Base-by-base conservation (phyloP, 2,888 invertebrate species). In the Eristalinus aeneus region DNA sequence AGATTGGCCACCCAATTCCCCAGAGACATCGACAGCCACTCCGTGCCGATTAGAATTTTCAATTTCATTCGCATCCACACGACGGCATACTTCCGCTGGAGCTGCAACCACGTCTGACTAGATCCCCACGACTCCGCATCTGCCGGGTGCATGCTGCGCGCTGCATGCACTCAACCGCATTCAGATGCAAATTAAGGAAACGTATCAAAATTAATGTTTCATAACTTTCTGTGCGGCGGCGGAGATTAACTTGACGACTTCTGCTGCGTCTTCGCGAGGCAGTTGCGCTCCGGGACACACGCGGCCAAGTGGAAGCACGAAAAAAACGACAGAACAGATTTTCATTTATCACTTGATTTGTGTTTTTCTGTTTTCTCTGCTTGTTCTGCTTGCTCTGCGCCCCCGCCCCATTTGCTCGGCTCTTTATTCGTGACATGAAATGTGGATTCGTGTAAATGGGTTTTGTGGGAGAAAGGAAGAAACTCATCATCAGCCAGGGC, bases 231-330 rank as follows among this genome's bases (percentile, higher is more conserved):
- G 56, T 68, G 53, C 54, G 12, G 58, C 54, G 12, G 58, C 74
- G 74, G 69, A 83, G 74, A 83, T 79, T 79, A 83, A 79, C 83
- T 83, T 74, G 31, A 58, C 64, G 74, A 69, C 68, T 74, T 74
- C 69, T 54, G 12, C 72, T 72, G 74, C 83, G 39, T 64, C 58
- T 72, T 23, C 71, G 64, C 58, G 65, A 22, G 39, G 39, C 36
- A 46, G 27, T 32, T 22, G 65, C 16, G 23, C 32, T 22, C 11
- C 11, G 22, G 5, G 12, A 23, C 11, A 23, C 56, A 27, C 31
- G 20, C 31, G 27, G 16, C n/a, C 11, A 20, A 63, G 34, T 63
- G 61, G 31, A 34, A 20, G 31, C 16, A 34, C 20, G 5, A 27
- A 27, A 27, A 27, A 27, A 27, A 27, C 2, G 2, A 27, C 27